These are phyloP conservation scores for Hippoglossus stenolepis DNA, from an alignment of 2,113 vertebrate genomes.

Conservation along the genomic window DNA sequence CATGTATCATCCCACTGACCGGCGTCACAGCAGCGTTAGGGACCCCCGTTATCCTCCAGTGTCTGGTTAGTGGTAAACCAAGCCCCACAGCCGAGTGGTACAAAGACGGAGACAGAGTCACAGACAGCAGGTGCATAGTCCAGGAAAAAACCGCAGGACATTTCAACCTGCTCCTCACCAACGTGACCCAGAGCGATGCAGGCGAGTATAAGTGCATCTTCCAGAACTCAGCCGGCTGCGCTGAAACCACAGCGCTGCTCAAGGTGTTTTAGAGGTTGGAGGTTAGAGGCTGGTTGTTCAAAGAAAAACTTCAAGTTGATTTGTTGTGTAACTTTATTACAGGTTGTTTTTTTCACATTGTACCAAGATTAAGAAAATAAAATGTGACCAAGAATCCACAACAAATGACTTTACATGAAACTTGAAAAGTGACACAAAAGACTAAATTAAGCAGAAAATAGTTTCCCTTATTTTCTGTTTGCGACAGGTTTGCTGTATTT, in stretches of 20 bases:
- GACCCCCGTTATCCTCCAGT: constrained; percentile 89
- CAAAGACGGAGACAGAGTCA: constrained; percentile 86
- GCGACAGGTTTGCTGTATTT: too few relatives aligned
- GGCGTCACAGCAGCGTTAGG: constrained; percentile 87
- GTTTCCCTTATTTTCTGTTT: too few relatives aligned
- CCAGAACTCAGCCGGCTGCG: constrained; percentile 86
- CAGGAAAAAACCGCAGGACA: constrained; percentile 88
- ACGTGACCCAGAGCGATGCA: constrained; percentile 84
- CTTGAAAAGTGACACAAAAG: too few relatives aligned
- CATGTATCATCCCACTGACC: constrained; percentile 87
- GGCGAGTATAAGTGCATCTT: constrained; percentile 94
- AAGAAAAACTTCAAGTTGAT: background rate
- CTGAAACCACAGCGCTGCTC: constrained; percentile 86
- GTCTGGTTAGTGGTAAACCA: constrained; percentile 90
- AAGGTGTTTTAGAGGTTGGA: constrained; percentile 80
- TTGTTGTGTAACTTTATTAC: background rate
- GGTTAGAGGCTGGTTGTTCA: background rate
- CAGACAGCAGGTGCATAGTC: constrained; percentile 85
- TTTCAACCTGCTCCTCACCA: constrained; percentile 90
- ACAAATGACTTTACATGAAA: too few relatives aligned
- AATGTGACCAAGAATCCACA: too few relatives aligned
- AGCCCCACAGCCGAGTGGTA: constrained; percentile 87
- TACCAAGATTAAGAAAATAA: too few relatives aligned
- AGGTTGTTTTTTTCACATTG: background rate
- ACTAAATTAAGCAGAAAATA: too few relatives aligned